A percentile compares a stretch with the other conserved stretches of the same genome.
These are phyloP conservation scores for Drosophila emarginata DNA, from an alignment of 2,888 invertebrate species.

Conservation along the genomic window DNA sequence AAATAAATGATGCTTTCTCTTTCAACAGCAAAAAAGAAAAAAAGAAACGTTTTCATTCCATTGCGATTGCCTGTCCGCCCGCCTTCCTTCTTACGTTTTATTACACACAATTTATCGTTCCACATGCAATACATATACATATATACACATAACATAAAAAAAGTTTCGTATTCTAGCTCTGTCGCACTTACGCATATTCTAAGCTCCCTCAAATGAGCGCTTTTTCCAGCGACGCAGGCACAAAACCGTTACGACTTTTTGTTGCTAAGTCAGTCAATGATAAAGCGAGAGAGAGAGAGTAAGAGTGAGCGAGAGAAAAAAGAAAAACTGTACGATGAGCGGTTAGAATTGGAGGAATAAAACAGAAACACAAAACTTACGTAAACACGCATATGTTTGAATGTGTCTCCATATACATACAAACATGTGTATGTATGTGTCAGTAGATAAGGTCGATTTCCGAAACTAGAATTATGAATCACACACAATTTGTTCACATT, in stretches of 20 bases:
- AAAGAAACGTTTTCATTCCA: constrained; percentile 59
- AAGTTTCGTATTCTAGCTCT: constrained; percentile 56
- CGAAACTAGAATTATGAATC: constrained; percentile 27
- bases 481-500: constrained; percentile 9
- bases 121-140: constrained; percentile 28
- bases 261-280: constrained; percentile 73
- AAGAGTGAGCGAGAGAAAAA: constrained; percentile 8
- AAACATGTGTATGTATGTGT: constrained; percentile 2
- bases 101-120: constrained; percentile 62
- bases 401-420: not conserved
- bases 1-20: constrained; percentile 46
- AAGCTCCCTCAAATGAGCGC: constrained; percentile 30
- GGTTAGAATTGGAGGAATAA: constrained; percentile 40
- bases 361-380: constrained; percentile 45
- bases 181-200: constrained; percentile 46
- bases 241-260: constrained; percentile 49
- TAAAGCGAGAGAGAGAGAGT: constrained; percentile 15
- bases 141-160: not conserved
- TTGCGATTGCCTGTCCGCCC: constrained; percentile 6
- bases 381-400: constrained; percentile 36
- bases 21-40: constrained; percentile 30
- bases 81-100: constrained; percentile 29
- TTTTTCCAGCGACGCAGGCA: constrained; percentile 27
- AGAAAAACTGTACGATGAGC: constrained; percentile 64
- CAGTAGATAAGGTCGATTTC: not conserved